Base-by-base conservation (phyloP, 2,797 vertebrate species). In the Danio albolineatus region DNA sequence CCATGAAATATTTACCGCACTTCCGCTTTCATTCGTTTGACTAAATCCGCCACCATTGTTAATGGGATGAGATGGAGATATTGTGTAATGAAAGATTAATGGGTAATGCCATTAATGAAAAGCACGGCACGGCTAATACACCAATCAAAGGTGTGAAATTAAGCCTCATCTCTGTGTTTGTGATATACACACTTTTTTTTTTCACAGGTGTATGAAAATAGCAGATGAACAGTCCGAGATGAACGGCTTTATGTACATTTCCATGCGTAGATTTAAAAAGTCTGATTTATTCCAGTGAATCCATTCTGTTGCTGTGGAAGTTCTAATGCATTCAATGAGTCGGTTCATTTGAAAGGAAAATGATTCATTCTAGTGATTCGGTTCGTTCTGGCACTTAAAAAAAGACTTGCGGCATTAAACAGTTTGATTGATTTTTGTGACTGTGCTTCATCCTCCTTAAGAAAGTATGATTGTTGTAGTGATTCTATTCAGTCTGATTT, bases 1-100 rank as follows among this genome's bases (percentile, higher is more conserved):
- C 78, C 83, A 91, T 92, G 85, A 91, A 92, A 92, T 92, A 92
- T 92, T 93, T 89, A 92, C 83, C 74, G 79, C 85, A 88, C 88
- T 88, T 60, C 73, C 44, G 86, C 88, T 90, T 91, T 90, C 88
- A 86, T 87, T 85, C 76, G 87, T 88, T 73, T 69, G 59, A 21
- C 81, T 65, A 48, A 83, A 57, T 83, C 82, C 82, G 53, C 48
- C 70, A 79, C 14, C 44, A 60, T 57, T n/a, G 83, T 38, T 10
- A 39, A 57, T 80, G 81, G 83, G 78, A 85, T 56, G 65, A 77
- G 83, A 59, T 57, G 9, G 5, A 73, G 39, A 73, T 73, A 57
- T 44, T 73, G 43, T 73, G 54, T 73, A 28, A 57, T 44, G 54
- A 46, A 57, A 28, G 70, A 73, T 59, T 73, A 21, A 67, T 67